These are phyloP conservation scores for Nothobranchius kuhntae DNA, from an alignment of 2,113 vertebrate genomes.

Conservation along the genomic window DNA sequence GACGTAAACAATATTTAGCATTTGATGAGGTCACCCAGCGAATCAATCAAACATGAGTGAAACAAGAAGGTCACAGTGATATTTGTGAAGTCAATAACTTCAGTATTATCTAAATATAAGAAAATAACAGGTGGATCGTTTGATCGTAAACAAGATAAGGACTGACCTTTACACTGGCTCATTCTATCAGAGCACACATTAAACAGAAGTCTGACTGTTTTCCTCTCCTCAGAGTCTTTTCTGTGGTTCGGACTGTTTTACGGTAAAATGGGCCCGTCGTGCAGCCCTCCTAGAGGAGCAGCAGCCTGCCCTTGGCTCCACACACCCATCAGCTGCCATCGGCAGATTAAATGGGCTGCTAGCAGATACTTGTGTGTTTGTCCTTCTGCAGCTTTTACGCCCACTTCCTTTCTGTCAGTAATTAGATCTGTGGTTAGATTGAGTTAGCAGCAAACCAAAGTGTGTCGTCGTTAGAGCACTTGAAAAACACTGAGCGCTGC, in stretches of 20 bases:
- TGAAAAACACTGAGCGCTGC: background rate
- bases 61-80: too few relatives aligned
- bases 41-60: too few relatives aligned
- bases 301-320: constrained; percentile 15
- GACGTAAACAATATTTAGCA: too few relatives aligned
- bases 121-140: too few relatives aligned
- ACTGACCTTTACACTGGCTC: too few relatives aligned
- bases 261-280: constrained; percentile 3
- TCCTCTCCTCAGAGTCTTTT: background rate
- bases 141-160: too few relatives aligned
- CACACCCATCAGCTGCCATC: constrained; percentile 38
- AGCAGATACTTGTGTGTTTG: background rate
- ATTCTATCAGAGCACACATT: background rate
- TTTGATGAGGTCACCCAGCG: too few relatives aligned
- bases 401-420: constrained; percentile 10
- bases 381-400: constrained; percentile 1
- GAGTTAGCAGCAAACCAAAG: constrained; percentile 8
- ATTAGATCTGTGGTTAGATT: constrained; percentile 17
- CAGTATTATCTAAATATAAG: too few relatives aligned
- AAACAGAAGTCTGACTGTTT: background rate
- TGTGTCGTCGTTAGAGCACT: background rate
- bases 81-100: too few relatives aligned
- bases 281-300: constrained; percentile 8
- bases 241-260: background rate
- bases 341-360: constrained; percentile 12